Base-by-base conservation (phyloP, 1,140 invertebrate genomes). In the Nebria ingens region DNA sequence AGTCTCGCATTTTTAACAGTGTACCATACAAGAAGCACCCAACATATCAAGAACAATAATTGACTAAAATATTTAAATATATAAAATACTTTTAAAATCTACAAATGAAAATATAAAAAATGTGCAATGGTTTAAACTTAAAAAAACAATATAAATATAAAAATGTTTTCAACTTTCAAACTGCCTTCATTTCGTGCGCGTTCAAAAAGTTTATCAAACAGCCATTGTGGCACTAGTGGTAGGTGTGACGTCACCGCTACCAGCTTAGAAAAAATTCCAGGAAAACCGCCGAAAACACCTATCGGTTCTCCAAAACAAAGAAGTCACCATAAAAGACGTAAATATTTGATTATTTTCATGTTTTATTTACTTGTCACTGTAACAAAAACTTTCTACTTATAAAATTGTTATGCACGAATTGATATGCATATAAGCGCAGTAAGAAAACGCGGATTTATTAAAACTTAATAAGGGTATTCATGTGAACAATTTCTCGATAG, bases 141-240 rank as follows among this genome's bases (percentile, higher is more conserved):
- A 56, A 17, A 17, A n/a, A n/a, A n/a, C n/a, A n/a, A 34, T 40
- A 51, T 20, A n/a, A 53, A 49, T 38, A 40, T 50, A 59, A 56
- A 40, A 50, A 66, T 66, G 64, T 66, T 66, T 55, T 57, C 64
- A 25, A 60, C 61, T 15, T 62, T 66, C 21, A 66, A 66, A 56
- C 53, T 66, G 29, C 58, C 61, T 1, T 59, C 61, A 0, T 57
- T 65, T 19, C 59, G 64, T 19, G 61, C 61, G 4, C 56, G 61
- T 52, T 57, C 59, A 9, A 63, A 63, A 42, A 63, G 60, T 59
- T 54, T 62, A 19, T 61, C 62, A 2, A 56, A 59, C 1, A 45
- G 25, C 21, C 15, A 50, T 50, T 54, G 19, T 20, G 21, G 4
- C 3, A n/a, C n/a, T n/a, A n/a, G n/a, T n/a, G n/a, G n/a, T n/a